Evolutionary conservation across 1,140 invertebrate genomes (phyloP).

Genomic region (Drosophila sp.): DNA sequence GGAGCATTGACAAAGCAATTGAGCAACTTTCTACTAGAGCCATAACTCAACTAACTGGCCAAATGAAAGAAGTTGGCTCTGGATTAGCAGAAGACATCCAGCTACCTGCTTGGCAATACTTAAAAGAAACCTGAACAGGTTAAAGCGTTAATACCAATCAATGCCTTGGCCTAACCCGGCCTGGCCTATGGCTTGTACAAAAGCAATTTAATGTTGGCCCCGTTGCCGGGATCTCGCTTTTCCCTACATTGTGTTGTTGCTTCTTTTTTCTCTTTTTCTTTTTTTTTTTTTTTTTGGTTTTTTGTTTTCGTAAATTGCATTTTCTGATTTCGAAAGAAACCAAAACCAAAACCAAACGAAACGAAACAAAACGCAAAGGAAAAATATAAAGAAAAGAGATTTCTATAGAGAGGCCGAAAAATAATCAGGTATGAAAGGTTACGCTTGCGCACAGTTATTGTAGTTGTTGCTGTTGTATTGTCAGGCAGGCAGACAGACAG

Average conservation of each 20-base stretch:
- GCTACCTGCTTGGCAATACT: constrained; percentile 46
- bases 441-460: constrained; percentile 73
- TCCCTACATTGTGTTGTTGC: constrained; percentile 49
- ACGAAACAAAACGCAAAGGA: constrained; percentile 39
- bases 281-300: constrained; percentile 38
- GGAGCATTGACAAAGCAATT: constrained; percentile 58
- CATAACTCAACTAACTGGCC: constrained; percentile 38
- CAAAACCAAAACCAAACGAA: constrained; percentile 56
- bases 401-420: constrained; percentile 37
- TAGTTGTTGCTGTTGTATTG: constrained; percentile 60
- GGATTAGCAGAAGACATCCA: constrained; percentile 38
- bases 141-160: constrained; percentile 79
- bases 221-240: constrained; percentile 40
- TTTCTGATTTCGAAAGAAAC: constrained; percentile 77
- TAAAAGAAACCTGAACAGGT: constrained; percentile 61
- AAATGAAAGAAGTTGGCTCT: constrained; percentile 10
- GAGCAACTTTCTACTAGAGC: constrained; percentile 40
- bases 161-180: constrained; percentile 32
- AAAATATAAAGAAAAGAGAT: constrained; percentile 20
- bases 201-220: constrained; percentile 61
- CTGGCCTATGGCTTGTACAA: constrained; percentile 35
- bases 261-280: too few relatives aligned
- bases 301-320: constrained; percentile 82
- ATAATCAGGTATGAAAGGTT: constrained; percentile 83
- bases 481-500: constrained; percentile 37